Evolutionary conservation across 2,888 invertebrate species (phyloP), one percentile per base, ranked within the genome.

Genomic region (Chalcosyrphus nemorum): DNA sequence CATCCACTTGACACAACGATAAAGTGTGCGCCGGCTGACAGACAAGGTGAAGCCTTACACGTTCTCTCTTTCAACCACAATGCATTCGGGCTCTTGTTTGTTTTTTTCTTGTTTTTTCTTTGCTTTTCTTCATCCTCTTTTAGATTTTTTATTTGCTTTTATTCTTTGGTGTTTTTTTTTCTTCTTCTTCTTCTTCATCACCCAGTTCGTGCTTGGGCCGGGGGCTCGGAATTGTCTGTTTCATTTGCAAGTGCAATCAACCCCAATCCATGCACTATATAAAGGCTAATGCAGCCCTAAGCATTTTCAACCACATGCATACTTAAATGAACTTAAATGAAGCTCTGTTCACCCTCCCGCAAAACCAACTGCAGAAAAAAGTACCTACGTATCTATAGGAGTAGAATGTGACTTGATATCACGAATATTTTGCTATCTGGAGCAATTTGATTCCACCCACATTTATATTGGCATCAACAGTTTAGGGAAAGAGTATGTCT

Each of bases 41-140:
- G 85, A 85, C 85, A 85, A 85, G 81, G 85, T 85, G 85, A 85
- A 85, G 81, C 85, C 81, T 66, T 81, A 85, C 76, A 76, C 76
- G 66, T 85, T 85, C 61, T 59, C 61, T 59, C 61, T 45, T 43
- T 41, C 63, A 45, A 81, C 75, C 81, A 68, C 57, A 76, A 68
- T 75, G 45, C 75, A 61, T 66, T 81, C 47, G 63, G 19, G n/a
- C 65, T 72, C n/a, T n/a, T n/a, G n/a, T n/a, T n/a, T n/a, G 56
- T 59, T 61, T 61, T 7, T 59, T 43, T 13, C n/a, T 32, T 50
- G 29, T n/a, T 32, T 38, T 61, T 21, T 32, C 5, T 65, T 52
- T 74, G 35, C 19, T 17, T 74, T 56, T 27, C 13, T 35, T 35
- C 50, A 29, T 35, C 54, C 72, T 41, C 21, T n/a, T 43, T 41